These are phyloP conservation scores for Salpingus planirostris DNA, from an alignment of 2,888 invertebrate genomes.

Conservation along the genomic window DNA sequence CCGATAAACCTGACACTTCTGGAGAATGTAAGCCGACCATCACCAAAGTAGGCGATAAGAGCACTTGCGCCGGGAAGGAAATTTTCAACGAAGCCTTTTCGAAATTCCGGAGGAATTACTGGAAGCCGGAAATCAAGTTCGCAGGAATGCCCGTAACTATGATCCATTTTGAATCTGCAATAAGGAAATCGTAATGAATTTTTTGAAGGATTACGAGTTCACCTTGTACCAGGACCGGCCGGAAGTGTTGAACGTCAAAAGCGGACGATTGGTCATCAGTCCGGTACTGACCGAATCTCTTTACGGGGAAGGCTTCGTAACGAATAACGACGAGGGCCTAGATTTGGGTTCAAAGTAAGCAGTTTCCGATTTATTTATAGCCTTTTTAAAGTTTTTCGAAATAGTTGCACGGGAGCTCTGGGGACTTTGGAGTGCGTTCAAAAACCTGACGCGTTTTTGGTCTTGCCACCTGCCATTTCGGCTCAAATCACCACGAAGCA, in stretches of 20 bases:
- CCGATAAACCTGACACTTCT: too few species aligned
- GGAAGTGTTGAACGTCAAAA: conserved; percentile 45
- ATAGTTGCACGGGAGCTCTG: conserved; percentile 40
- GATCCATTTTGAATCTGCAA: too few species aligned
- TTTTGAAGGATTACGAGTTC: conserved; percentile 58
- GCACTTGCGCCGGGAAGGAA: conserved; percentile 47
- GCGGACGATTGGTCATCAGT: conserved; percentile 51
- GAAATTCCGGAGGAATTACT: conserved; percentile 45
- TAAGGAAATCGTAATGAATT: neutral
- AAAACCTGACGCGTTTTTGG: conserved; percentile 44
- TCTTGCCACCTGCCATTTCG: conserved; percentile 61
- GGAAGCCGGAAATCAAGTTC: conserved; percentile 41
- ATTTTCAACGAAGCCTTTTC: conserved; percentile 45
- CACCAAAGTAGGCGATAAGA: conserved; percentile 20
- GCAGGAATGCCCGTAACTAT: conserved; percentile 52
- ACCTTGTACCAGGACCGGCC: conserved; percentile 54
- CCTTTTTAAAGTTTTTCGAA: neutral
- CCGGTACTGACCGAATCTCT: conserved; percentile 50
- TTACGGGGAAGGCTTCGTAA: conserved; percentile 46
- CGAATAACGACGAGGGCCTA: conserved; percentile 25
- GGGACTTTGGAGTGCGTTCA: conserved; percentile 40
- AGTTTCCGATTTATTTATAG: conserved; percentile 1
- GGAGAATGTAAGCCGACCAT: too few species aligned
- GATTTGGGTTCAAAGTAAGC: conserved; percentile 33
- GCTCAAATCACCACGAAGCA: conserved; percentile 54